Evolutionary conservation across 2,113 vertebrate genomes (phyloP), one percentile per base, ranked within the genome.

Genomic region (Heliornis fulica): DNA sequence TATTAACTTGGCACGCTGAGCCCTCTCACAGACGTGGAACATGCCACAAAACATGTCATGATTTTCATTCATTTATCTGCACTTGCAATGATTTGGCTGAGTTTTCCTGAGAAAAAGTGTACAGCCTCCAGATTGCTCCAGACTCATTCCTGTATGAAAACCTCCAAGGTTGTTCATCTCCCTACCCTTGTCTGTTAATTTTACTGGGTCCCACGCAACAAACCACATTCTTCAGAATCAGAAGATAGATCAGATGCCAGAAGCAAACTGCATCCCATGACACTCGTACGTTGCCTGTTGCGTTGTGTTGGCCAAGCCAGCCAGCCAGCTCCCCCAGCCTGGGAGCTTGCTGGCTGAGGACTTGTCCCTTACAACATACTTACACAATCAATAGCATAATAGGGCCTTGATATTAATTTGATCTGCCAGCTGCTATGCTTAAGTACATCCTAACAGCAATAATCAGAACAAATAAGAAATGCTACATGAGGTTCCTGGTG

Each of bases 21-120:
- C 7, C 16, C 34, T 79, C 53, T 72, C 50, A 50, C 22, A 46
- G 43, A 38, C 36, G 61, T 89, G 14, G 3, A 82, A 36, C 8
- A 50, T 21, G 34, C 34, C 53, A 92, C 75, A 68, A 93, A 96
- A 68, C 13, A 38, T 13, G 12, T 34, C 7, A 59, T 25, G 36
- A 34, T 77, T 95, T 95, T 94, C 40, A 69, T 54, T 80, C 10
- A 51, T 92, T 79, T 76, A 16, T 50, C 77, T 95, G 7, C 23
- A 53, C 65, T 94, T 84, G 7, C 60, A 87, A 66, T 0, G 0
- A 45, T 93, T 94, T 91, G 61, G 18, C 76, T 29, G 21, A 72
- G 28, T 43, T 86, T 92, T 79, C 34, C 50, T 53, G 63, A 10
- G 88, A 72, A 74, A 91, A 26, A 26, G 43, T 40, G 43, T 83